Conservation (phyloP, 2,888 invertebrate species). For the Nymphalis polychloros region DNA sequence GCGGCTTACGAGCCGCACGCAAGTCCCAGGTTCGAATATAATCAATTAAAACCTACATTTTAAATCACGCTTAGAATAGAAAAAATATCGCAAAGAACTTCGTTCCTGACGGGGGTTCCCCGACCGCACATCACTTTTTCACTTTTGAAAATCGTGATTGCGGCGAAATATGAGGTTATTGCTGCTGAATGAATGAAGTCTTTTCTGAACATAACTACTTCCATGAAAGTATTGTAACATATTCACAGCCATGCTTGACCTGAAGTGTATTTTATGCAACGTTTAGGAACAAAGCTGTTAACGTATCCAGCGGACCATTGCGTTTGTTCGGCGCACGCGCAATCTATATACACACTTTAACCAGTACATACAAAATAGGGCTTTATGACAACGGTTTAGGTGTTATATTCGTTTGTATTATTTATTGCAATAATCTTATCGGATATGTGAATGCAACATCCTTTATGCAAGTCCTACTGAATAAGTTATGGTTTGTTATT, state of each 20-base stretch:
- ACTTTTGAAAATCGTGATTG: too few species aligned
- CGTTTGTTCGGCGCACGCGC: slow-evolving; percentile 26
- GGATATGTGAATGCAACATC: slow-evolving; percentile 27
- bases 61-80: too few species aligned
- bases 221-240: not conserved
- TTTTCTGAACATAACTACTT: too few species aligned
- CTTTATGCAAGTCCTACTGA: slow-evolving; percentile 1
- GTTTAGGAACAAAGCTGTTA: slow-evolving; percentile 30
- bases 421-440: slow-evolving; percentile 18
- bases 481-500: slow-evolving; percentile 2
- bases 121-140: too few species aligned
- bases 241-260: slow-evolving; percentile 16
- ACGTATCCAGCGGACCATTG: slow-evolving; percentile 27
- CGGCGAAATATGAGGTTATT: too few species aligned
- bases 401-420: not conserved
- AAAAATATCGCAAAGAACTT: too few species aligned
- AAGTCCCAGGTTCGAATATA: too few species aligned
- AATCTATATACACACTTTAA: slow-evolving; percentile 5
- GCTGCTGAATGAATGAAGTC: too few species aligned
- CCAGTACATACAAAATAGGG: not conserved
- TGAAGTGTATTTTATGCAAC: slow-evolving; percentile 25
- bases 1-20: too few species aligned
- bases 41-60: too few species aligned
- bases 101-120: too few species aligned
- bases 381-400: not conserved